These are phyloP conservation scores for Actias luna DNA, from an alignment of 2,888 invertebrate genomes.

Conservation along the genomic window DNA sequence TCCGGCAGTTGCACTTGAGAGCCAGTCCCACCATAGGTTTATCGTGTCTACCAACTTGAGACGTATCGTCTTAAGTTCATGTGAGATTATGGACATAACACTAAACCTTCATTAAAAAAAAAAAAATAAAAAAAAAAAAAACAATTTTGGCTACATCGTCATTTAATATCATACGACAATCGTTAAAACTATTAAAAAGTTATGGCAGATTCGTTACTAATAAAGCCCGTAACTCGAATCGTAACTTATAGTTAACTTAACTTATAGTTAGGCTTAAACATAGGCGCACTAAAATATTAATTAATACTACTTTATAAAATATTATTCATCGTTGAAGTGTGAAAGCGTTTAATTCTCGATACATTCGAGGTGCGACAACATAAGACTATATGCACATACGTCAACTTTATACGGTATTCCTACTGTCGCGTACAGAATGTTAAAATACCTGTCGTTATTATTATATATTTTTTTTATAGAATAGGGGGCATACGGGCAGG, in stretches of 20 bases:
- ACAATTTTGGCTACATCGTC: too few species aligned
- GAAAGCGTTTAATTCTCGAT: constrained; percentile 1
- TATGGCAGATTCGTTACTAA: neutral
- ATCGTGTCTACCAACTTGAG: too few species aligned
- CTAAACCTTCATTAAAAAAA: too few species aligned
- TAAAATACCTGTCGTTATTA: neutral
- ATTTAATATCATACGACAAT: too few species aligned
- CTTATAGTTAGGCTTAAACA: neutral
- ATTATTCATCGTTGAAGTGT: neutral
- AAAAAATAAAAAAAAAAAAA: too few species aligned
- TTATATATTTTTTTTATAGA: neutral
- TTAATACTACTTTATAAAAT: neutral
- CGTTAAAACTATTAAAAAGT: too few species aligned
- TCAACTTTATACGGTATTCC: neutral
- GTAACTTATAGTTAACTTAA: neutral
- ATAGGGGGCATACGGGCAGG: too few species aligned
- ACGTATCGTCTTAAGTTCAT: too few species aligned
- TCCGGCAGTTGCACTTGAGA: too few species aligned
- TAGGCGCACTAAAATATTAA: neutral
- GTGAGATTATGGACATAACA: too few species aligned
- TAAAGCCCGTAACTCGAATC: neutral
- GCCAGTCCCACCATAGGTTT: too few species aligned
- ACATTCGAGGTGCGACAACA: neutral
- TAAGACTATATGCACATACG: neutral
- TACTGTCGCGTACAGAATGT: neutral